These are phyloP conservation scores for Torymus auratus DNA, from an alignment of 2,888 invertebrate species.

Conservation along the genomic window DNA sequence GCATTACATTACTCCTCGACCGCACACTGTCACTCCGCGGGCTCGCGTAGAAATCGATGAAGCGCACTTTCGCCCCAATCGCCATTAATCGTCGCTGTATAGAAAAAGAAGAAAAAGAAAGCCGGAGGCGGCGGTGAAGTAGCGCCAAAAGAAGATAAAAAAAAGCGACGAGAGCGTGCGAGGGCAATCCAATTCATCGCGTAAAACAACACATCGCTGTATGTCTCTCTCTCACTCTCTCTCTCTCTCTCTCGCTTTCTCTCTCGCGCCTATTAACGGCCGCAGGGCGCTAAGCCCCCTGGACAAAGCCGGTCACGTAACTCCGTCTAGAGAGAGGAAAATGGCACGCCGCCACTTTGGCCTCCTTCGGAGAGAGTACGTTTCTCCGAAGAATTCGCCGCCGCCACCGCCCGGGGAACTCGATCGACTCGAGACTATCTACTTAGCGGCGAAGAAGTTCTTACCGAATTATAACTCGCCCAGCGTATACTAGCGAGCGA, in stretches of 20 bases:
- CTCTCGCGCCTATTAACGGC: slow-evolving; percentile 10
- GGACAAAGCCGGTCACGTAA: slow-evolving; percentile 22
- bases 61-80: neutral
- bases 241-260: too few relatives aligned
- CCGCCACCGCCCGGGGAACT: neutral
- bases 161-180: neutral
- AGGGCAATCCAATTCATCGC: slow-evolving; percentile 7
- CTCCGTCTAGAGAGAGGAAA: neutral
- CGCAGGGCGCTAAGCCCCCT: neutral
- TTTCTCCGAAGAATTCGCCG: too few relatives aligned
- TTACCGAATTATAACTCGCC: slow-evolving; percentile 56
- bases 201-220: neutral
- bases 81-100: too few relatives aligned
- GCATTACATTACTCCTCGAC: too few relatives aligned
- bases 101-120: too few relatives aligned
- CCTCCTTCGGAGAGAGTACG: neutral
- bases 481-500: neutral
- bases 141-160: neutral
- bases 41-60: neutral
- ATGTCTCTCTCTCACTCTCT: too few relatives aligned
- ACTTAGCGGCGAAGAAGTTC: slow-evolving; percentile 43
- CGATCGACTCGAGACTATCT: slow-evolving; percentile 28
- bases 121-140: too few relatives aligned
- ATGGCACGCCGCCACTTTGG: neutral
- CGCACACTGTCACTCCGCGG: too few relatives aligned